Evolutionary conservation across 2,797 vertebrate species (phyloP), one percentile per base, ranked within the genome.

Genomic region (Myiotriccus ornatus): DNA sequence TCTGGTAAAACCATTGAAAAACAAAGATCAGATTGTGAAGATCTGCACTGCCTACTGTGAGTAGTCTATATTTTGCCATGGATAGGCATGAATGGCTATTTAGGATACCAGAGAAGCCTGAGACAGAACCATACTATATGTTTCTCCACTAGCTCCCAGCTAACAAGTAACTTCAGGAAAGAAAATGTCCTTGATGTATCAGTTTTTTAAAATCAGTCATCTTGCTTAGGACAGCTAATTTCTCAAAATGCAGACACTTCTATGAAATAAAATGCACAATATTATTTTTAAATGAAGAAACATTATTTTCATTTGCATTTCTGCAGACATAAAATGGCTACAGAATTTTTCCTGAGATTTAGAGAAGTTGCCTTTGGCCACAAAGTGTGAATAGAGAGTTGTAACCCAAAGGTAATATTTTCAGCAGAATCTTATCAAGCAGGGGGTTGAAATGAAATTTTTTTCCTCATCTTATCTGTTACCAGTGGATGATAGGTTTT

Each of bases 1-100:
- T 93, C 50, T 94, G 50, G 55, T 84, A 84, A 94, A 84, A 82
- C 22, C 76, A 64, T 68, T 39, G 57, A 94, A 78, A 79, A 89
- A 53, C 43, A 68, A 80, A 63, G 60, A 80, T n/a, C 1, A 5
- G 85, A 83, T 64, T 85, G 41, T 60, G 68, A 89, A 65, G 76
- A 75, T 41, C 30, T 92, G 19, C 32, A n/a, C n/a, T 89, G 57
- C 43, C 35, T 94, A 19, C 27, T 37, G 43, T 39, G 24, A 71
- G 27, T 68, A 62, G 57, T 24, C 68, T 85, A 7, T 74, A 43
- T 50, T 74, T 57, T 93, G 37, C 47, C 53, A 52, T 47, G 32
- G 47, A 55, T 78, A 84, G 83, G 35, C 69, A 73, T 14, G 32
- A 91, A 76, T 12, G 17, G 75, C 49, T 85, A 7, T 68, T 93